A percentile compares a stretch with the other conserved stretches of the same genome.
These are phyloP conservation scores for Chromobotia macracanthus DNA, from an alignment of 2,797 vertebrate species.

Conservation along the genomic window DNA sequence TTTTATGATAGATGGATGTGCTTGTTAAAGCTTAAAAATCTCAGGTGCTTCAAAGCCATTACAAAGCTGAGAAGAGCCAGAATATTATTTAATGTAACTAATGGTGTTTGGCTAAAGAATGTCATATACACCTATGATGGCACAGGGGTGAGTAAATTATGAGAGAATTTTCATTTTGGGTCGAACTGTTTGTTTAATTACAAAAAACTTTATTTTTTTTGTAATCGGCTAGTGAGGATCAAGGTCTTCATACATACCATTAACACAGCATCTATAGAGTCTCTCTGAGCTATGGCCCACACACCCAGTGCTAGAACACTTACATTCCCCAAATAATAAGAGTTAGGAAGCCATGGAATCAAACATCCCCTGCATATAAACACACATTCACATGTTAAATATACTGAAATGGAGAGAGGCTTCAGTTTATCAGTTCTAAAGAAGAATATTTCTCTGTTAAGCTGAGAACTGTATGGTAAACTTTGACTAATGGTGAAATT, in stretches of 20 bases:
- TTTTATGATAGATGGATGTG: too few species aligned
- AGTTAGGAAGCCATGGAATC: conserved; percentile 59
- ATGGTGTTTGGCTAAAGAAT: too few species aligned
- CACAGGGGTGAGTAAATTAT: not conserved
- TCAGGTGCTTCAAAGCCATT: too few species aligned
- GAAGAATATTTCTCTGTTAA: not conserved
- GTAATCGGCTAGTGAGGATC: not conserved
- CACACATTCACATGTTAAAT: conserved; percentile 15
- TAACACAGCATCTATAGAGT: conserved; percentile 89
- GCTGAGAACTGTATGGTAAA: not conserved
- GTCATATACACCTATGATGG: too few species aligned
- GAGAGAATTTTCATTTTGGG: not conserved
- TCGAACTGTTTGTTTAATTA: too few species aligned
- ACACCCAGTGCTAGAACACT: conserved; percentile 86
- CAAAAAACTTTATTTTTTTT: too few species aligned
- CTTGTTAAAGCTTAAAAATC: too few species aligned
- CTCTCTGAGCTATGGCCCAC: conserved; percentile 92
- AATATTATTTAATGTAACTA: too few species aligned
- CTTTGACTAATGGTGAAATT: conserved; percentile 68
- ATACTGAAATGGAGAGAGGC: too few species aligned
- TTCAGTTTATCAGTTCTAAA: not conserved
- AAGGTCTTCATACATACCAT: conserved; percentile 81
- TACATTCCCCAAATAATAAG: conserved; percentile 87
- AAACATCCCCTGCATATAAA: conserved; percentile 81
- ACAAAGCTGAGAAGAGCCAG: too few species aligned